Evolutionary conservation across 2,888 invertebrate genomes (phyloP), one percentile per base, ranked within the genome.

Genomic region (Arctia plantaginis): DNA sequence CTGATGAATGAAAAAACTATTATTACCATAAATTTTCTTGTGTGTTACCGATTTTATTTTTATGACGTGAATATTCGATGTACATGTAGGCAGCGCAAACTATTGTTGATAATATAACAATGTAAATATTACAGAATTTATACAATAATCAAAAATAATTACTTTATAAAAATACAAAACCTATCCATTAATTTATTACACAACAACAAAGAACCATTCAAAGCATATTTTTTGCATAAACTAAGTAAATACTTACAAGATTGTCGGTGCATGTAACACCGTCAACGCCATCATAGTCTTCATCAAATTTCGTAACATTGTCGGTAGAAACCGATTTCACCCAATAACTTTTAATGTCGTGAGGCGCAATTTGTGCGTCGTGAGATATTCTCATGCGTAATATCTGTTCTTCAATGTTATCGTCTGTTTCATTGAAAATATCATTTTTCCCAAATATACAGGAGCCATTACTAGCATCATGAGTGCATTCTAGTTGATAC

Each of bases 401-500:
- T 73, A 83, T 80, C 2, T 82, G 83, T 77, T 90, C 89, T 74
- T 87, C 85, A n/a, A 80, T 81, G 8, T 80, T 81, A 55, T 89
- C 88, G 51, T 87, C 88, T 79, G 91, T 85, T 86, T 95, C 87
- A 82, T 88, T 77, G 82, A 91, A 80, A 82, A 91, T 86, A 86
- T 92, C 82, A 87, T 92, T 82, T 82, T 89, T 89, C 83, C 94
- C 89, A 83, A 94, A 88, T 89, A 84, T 69, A 92, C 96, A 90
- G 86, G 93, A 84, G 74, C 92, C 82, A 93, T 94, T 93, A 0
- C 89, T 90, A 0, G 94, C 87, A 67, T 90, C 90, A 71, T 93
- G 85, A 27, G 81, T 85, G 86, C 95, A 90, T 82, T 92, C 87
- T 82, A 94, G 84, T 86, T 93, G 80, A 89, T 95, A 97, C 27